phyloP scores from a whole-genome alignment of 30 jellyfish, hydroid and myxozoan species.

The Morbakka virulenta region DNA sequence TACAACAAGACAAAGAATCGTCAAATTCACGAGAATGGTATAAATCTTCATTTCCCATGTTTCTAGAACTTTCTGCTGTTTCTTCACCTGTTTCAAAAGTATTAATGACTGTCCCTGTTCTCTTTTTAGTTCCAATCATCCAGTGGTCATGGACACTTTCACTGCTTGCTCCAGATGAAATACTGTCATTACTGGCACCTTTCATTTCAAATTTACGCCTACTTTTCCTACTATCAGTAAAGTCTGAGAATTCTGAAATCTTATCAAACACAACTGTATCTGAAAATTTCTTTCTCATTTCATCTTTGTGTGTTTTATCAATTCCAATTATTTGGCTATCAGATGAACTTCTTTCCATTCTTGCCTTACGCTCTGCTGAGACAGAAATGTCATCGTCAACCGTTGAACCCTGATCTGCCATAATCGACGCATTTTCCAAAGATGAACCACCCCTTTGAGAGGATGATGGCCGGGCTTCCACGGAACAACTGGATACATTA shows the following conservation, averaged over 20 bases:
- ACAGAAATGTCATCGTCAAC: background rate
- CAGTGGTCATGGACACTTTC: constrained; percentile 43
- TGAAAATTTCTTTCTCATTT: background rate
- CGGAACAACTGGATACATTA: background rate
- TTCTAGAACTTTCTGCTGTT: constrained; percentile 9
- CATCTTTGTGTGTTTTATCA: background rate
- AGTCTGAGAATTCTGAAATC: background rate
- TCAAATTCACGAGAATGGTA: constrained; percentile 28
- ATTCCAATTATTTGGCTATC: background rate
- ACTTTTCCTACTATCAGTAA: too few species aligned
- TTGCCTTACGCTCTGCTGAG: background rate
- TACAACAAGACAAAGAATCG: constrained; percentile 38
- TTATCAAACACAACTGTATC: background rate
- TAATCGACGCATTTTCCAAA: background rate
- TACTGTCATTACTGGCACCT: background rate
- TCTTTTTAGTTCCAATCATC: constrained; percentile 56
- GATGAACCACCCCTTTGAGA: background rate
- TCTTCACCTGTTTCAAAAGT: constrained; percentile 38
- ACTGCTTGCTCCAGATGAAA: background rate
- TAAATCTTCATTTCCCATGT: background rate
- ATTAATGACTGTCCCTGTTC: constrained; percentile 57
- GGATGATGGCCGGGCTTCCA: background rate
- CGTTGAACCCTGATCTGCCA: background rate
- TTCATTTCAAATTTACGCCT: too few species aligned
- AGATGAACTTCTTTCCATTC: background rate